Evolutionary conservation across 2,888 invertebrate genomes (phyloP).

Genomic region (Geotrupes spiniger): DNA sequence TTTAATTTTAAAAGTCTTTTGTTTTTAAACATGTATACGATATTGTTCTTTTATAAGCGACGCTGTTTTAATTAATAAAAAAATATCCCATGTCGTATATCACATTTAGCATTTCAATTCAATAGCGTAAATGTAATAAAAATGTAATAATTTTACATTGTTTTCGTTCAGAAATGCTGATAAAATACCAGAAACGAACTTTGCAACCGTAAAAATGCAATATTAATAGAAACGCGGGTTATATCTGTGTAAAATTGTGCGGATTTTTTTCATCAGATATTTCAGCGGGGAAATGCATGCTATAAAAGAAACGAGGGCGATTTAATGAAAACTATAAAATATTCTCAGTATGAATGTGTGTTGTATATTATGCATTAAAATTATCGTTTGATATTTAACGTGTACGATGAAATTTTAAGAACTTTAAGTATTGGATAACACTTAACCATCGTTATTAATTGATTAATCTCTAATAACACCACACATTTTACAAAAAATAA

Average conservation of each 20-base stretch:
- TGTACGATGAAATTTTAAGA: not conserved
- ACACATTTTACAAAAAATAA: no score
- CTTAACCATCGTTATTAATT: no score
- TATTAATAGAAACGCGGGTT: conserved; percentile 42
- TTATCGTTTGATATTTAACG: conserved; percentile 8
- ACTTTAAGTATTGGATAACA: no score
- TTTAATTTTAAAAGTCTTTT: conserved; percentile 11
- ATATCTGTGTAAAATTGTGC: conserved; percentile 35
- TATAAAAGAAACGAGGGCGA: conserved; percentile 34
- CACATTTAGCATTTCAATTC: conserved; percentile 41
- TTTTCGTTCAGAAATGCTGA: conserved; percentile 44
- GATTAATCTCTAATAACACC: no score
- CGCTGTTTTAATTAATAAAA: conserved; percentile 22
- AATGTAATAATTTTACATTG: conserved; percentile 45
- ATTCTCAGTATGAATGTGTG: conserved; percentile 22
- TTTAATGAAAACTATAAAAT: conserved; percentile 42
- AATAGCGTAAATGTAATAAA: conserved; percentile 41
- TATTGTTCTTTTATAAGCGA: conserved; percentile 19
- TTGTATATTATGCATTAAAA: conserved; percentile 10
- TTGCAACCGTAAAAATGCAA: conserved; percentile 44
- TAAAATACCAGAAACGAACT: conserved; percentile 44
- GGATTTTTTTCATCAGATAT: conserved; percentile 37
- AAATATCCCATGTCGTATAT: conserved; percentile 27
- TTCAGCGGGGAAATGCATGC: conserved; percentile 34
- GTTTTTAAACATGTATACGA: conserved; percentile 12